Evolutionary conservation across 2,888 invertebrate genomes (phyloP), one percentile per base, ranked within the genome.

Genomic region (Sturmia bella): DNA sequence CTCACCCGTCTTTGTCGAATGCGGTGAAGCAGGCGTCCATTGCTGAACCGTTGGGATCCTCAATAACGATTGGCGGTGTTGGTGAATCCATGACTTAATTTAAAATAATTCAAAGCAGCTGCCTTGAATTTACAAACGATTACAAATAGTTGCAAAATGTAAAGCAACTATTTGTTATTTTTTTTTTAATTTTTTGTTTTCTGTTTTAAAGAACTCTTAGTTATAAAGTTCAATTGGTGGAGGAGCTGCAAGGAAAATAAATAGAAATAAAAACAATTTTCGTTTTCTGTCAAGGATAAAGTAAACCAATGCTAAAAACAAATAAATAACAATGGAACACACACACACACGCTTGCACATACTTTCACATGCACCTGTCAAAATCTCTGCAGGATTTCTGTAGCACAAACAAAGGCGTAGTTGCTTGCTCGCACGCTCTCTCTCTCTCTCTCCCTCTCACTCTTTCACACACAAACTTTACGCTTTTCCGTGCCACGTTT

Each of bases 1-100:
- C 94, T 93, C 92, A 96, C 95, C 95, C 94, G 92, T 97, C 96
- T 91, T 96, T 96, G 92, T 97, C 97, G 91, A 97, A 97, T 85
- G 96, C 96, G 87, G 95, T 94, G 91, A 96, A 96, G 92, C 97
- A 97, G 89, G 96, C 96, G 92, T 97, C 97, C 97, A 97, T 97
- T 90, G 93, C 93, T 91, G 91, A 90, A 89, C 92, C 92, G 91
- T 92, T 92, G 87, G 91, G 91, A 90, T 93, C 92, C 88, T 92
- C 92, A 88, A 89, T 86, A 86, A 88, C 90, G 86, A 90, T 90
- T 90, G 89, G 85, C 87, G 90, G 89, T 87, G 89, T 89, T 86
- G 90, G 89, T 86, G 90, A 90, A 85, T 90, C 90, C 90, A 90
- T 90, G 84, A 80, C 84, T 70, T 54, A 74, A 74, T 75, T 70